Conservation (phyloP, 2,888 invertebrate genomes). For the Amphipyra tragopoginis region DNA sequence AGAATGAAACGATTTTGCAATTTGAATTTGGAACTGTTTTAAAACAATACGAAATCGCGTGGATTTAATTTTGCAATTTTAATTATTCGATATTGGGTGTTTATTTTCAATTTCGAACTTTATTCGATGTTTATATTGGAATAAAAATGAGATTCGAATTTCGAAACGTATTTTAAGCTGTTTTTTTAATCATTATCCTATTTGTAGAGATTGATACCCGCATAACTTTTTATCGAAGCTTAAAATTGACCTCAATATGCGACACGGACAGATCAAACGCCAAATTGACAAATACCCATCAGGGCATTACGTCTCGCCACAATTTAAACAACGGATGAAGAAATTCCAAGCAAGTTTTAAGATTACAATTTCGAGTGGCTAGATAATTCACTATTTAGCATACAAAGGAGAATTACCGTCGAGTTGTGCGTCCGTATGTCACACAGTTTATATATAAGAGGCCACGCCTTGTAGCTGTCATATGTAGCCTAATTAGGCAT, state of each 20-base stretch:
- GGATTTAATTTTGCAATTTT: constrained; percentile 2
- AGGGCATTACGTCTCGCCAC: constrained; percentile 59
- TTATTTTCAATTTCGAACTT: constrained; percentile 9
- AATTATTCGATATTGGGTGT: constrained; percentile 1
- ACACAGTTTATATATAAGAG: constrained; percentile 78
- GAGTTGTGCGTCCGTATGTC: constrained; percentile 83
- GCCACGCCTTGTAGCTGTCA: constrained; percentile 89
- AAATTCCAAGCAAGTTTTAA: constrained; percentile 87
- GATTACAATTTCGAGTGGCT: constrained; percentile 89
- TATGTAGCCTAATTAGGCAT: constrained; percentile 88
- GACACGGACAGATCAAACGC: constrained; percentile 48
- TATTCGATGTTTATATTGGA: not conserved
- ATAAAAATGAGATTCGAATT: not conserved
- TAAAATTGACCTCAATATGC: constrained; percentile 56
- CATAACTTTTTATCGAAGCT: constrained; percentile 50
- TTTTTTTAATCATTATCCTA: not conserved
- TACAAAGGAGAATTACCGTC: constrained; percentile 89
- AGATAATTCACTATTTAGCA: constrained; percentile 89
- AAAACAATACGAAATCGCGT: constrained; percentile 25
- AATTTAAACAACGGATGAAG: constrained; percentile 85
- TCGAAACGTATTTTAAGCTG: not conserved
- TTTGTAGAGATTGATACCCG: constrained; percentile 12
- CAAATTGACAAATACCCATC: constrained; percentile 68
- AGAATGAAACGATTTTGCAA: constrained; percentile 40
- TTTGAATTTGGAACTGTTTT: constrained; percentile 42